Evolutionary conservation across 2,113 vertebrate genomes (phyloP).

Genomic region (Mustela lutreola): DNA sequence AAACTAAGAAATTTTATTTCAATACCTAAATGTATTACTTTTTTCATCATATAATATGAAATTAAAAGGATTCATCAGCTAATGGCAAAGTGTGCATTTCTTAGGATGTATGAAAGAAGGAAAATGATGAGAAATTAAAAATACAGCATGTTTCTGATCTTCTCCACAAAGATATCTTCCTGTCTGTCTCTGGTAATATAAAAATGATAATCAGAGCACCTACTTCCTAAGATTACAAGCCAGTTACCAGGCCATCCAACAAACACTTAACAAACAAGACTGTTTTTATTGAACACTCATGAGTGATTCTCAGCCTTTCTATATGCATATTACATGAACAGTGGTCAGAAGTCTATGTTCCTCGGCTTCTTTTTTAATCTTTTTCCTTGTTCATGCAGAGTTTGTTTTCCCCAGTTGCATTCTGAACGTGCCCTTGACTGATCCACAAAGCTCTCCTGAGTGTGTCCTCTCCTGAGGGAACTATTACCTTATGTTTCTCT

Average conservation of each 20-base stretch:
- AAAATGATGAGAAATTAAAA: not conserved
- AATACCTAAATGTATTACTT: not conserved
- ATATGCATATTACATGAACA: not conserved
- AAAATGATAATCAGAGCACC: not conserved
- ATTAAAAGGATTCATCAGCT: not conserved
- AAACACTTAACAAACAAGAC: not conserved
- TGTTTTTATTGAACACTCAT: conserved; percentile 17
- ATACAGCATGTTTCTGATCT: not conserved
- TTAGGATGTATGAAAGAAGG: not conserved
- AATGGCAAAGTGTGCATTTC: not conserved
- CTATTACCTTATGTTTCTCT: not conserved
- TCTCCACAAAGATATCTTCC: not conserved
- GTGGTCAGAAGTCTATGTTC: not conserved
- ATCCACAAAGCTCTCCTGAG: not conserved
- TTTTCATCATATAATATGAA: not conserved
- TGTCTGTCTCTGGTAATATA: not conserved
- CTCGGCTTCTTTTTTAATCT: not conserved
- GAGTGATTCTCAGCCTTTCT: not conserved
- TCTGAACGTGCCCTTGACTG: not conserved
- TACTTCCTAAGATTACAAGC: not conserved
- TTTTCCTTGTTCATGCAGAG: not conserved
- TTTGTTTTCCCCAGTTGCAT: not conserved
- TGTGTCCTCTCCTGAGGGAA: not conserved
- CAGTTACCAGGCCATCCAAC: not conserved
- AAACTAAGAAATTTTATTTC: not conserved